Base-by-base conservation (phyloP, 2,888 invertebrate genomes). In the Zelleria hepariella region DNA sequence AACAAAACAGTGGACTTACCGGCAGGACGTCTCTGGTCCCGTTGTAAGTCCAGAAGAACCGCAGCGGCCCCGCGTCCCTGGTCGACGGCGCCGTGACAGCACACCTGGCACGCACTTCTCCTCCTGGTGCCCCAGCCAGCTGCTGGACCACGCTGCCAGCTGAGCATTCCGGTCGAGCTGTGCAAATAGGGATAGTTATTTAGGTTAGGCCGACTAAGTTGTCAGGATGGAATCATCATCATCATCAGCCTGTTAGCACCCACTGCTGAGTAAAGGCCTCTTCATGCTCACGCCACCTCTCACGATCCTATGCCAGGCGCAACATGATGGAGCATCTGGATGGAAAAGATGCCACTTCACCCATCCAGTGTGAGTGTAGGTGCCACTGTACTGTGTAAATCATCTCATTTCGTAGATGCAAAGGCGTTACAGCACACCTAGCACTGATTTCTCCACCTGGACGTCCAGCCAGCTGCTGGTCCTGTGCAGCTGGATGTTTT, bases 21-120 rank as follows among this genome's bases (percentile, higher is more conserved):
- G 95, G 94, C 61, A 93, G 87, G 58, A 95, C 94, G 74, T 94
- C 93, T 64, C 91, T 91, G 32, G 94, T 94, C 26, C 93, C 94
- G 76, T 95, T 95, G 76, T 94, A 95, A 10, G 95, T 95, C 96
- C 96, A 96, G 66, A 94, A 94, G 78, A 95, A 96, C 68, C 93
- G 90, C 47, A 94, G 83, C 0, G 91, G 90, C 0, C 90, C 91
- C 0, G 86, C 85, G 23, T 86, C 86, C 59, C 92, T 92, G 20
- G 91, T 89, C 0, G 95, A 94, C 54, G 94, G 93, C 0, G 96
- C 94, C 63, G 94, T 93, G 58, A 97, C 95, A 63, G 95, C 94
- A 75, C 97, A 96, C 58, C 93, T 91, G 7, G 95, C 92, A 59
- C 92, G 89, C 58, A 95, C 90, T 58, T 93, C 92, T 61, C 95